Conservation (phyloP, 2,113 vertebrate genomes). For the Cebidichthys violaceus region DNA sequence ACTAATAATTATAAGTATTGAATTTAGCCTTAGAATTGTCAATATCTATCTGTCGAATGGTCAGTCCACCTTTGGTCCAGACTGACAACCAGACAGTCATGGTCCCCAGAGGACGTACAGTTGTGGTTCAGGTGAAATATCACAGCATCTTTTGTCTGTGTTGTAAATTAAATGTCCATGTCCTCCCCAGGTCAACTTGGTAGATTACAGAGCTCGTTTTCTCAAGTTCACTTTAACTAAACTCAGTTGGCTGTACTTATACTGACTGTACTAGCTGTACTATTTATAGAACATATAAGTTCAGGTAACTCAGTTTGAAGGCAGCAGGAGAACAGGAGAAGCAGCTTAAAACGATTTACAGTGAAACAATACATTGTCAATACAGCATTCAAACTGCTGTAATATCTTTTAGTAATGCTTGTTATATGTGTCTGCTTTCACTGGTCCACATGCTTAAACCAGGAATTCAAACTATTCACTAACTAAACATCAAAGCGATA, state of each 20-base stretch:
- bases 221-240: neutral
- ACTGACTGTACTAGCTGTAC: neutral
- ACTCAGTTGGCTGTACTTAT: neutral
- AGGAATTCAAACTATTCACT: neutral
- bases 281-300: too few species aligned
- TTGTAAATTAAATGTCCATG: neutral
- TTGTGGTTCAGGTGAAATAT: neutral
- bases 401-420: too few species aligned
- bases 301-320: neutral
- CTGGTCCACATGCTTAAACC: neutral
- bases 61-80: neutral
- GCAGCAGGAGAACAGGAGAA: neutral
- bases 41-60: neutral
- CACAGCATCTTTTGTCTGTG: neutral
- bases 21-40: neutral
- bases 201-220: neutral
- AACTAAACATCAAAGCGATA: neutral
- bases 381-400: neutral
- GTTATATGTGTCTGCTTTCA: neutral
- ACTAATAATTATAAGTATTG: neutral
- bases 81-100: neutral
- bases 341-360: neutral
- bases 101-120: too few species aligned
- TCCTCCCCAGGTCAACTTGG: neutral
- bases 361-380: neutral